Evolutionary conservation across 2,888 invertebrate genomes (phyloP), one percentile per base, ranked within the genome.

Genomic region (Drosophila neotestacea): DNA sequence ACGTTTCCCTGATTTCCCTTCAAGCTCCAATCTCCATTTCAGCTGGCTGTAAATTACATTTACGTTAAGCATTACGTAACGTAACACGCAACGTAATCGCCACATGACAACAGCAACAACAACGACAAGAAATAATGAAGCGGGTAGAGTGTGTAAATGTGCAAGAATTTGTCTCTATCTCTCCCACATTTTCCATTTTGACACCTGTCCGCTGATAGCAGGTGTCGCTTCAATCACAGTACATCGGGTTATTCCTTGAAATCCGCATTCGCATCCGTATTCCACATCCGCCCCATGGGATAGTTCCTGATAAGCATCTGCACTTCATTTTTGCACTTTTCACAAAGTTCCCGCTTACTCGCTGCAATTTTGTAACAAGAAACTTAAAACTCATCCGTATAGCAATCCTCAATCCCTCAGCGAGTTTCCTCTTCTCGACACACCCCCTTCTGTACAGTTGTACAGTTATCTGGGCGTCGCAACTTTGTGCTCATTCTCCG

Each of bases 311-410:
- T 88, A 84, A 84, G 84, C 81, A 84, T 86, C 84, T 88, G 86
- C 87, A 87, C 85, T 85, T 85, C 85, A 85, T 85, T 85, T 88
- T 81, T 87, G 89, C 87, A 88, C 85, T 84, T 84, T 85, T 79
- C 82, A 28, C 52, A 48, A 54, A 58, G 55, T 56, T 56, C 55
- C 36, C 27, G 42, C 2, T 55, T 16, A 22, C 22, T 22, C 22
- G 22, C 63, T 66, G 77, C 79, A 79, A 85, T 88, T 85, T 86
- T 86, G 84, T 88, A 88, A 81, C 85, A 83, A 84, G 84, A 71
- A 84, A 84, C 86, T 88, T 84, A 88, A 84, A 78, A 81, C 73
- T 73, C 73, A 70, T 83, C 59, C 69, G 61, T 54, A 58, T 66
- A 16, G 51, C 52, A 50, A 65, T 56, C 59, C 28, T 46, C 51